Base-by-base conservation (phyloP, 2,888 invertebrate species). In the Hemithea aestivaria region DNA sequence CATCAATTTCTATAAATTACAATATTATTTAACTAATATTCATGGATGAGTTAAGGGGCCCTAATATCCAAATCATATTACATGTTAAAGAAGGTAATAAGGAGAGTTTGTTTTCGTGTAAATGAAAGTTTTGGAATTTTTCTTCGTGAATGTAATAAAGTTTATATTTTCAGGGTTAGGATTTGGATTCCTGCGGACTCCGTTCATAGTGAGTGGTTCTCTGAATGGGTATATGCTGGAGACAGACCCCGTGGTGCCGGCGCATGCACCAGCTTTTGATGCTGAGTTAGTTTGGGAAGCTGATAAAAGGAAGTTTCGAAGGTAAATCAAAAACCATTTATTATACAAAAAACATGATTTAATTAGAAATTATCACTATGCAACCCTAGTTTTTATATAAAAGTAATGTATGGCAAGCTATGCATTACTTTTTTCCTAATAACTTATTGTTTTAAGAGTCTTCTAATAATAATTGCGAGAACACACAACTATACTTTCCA, bases 251-350 rank as follows among this genome's bases (percentile, higher is more conserved):
- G 87, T 89, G 6, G 81, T 89, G 1, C 85, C 91, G 0, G 80
- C 84, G 20, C 87, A 89, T 28, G 77, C 87, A 36, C 91, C 92
- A 1, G 74, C 88, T 27, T 93, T 94, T 64, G 91, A 91, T 47
- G 92, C 91, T 10, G 93, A 94, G 66, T 88, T 94, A 36, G 90
- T 93, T 32, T 95, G 94, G 94, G 93, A 94, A 70, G 91, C 92
- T 1, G 92, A 93, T 53, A 92, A 92, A 73, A 89, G 89, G 53
- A 88, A 90, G 41, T 85, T 94, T 51, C 88, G 93, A 56, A 90
- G 90, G 91, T 91, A 72, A 43, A 25, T 26, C 12, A 9, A 31
- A 24, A 6, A 16, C 7, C 4, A n/a, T 16, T 27, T 27, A 2
- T 26, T 32, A 36, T 22, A 40, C 37, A 35, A 21, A 12, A 44